Percentiles rank a stretch among this genome's conserved stretches.
These are phyloP conservation scores for Tinea trinotella DNA, from an alignment of 2,888 invertebrate genomes.

Conservation along the genomic window DNA sequence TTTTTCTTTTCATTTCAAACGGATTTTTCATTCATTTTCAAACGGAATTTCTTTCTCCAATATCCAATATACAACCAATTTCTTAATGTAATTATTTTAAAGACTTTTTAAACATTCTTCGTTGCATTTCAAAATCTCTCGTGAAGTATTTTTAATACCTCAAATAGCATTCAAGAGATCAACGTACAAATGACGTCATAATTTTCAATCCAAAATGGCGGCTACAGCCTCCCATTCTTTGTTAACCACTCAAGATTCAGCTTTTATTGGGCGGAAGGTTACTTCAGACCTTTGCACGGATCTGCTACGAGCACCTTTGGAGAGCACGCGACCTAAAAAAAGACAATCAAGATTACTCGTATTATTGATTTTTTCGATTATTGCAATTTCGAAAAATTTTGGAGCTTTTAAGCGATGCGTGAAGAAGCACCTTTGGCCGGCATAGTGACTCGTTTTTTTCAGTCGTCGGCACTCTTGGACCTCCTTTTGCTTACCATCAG, in stretches of 20 bases:
- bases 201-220: not conserved
- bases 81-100: too few relatives aligned
- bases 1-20: too few relatives aligned
- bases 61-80: too few relatives aligned
- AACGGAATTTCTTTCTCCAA: too few relatives aligned
- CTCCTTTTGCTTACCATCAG: too few relatives aligned
- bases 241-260: not conserved
- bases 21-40: too few relatives aligned
- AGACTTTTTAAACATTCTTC: too few relatives aligned
- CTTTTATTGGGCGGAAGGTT: slow-evolving; percentile 29
- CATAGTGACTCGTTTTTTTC: too few relatives aligned
- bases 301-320: slow-evolving; percentile 62
- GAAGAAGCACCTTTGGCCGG: too few relatives aligned
- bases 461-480: too few relatives aligned
- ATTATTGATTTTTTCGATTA: not conserved
- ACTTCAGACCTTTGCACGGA: slow-evolving; percentile 20
- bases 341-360: not conserved
- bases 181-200: not conserved
- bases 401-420: too few relatives aligned
- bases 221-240: not conserved
- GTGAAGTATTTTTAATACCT: not conserved
- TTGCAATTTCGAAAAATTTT: not conserved
- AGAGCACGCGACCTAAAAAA: slow-evolving; percentile 50
- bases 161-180: not conserved
- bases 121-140: not conserved